A percentile compares a stretch with the other conserved stretches of the same genome.
These are phyloP conservation scores for Macrotrachela quadricornifera DNA, from an alignment of 1,140 invertebrate species.

Conservation along the genomic window DNA sequence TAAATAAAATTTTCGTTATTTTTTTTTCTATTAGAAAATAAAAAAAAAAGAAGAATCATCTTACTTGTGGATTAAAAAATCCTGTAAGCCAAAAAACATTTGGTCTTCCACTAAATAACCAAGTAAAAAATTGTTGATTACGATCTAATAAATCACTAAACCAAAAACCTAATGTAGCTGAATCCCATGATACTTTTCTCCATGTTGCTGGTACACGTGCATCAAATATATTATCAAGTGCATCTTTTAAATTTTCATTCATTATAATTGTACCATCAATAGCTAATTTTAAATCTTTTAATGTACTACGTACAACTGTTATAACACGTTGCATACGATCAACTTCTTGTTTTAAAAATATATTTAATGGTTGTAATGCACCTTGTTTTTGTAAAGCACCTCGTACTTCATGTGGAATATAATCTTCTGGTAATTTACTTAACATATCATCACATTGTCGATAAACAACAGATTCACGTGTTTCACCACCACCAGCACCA, in stretches of 20 bases:
- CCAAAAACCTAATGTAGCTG: conserved; percentile 85
- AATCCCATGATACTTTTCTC: conserved; percentile 90
- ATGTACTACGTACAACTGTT: conserved; percentile 47
- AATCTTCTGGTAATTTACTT: conserved; percentile 65
- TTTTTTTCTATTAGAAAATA: too few species aligned
- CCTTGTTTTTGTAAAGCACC: conserved; percentile 55
- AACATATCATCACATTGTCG: conserved; percentile 80
- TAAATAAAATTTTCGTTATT: too few species aligned
- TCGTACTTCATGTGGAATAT: conserved; percentile 61
- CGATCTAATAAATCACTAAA: conserved; percentile 77
- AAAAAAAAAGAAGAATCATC: not conserved
- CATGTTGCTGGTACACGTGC: conserved; percentile 70
- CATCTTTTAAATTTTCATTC: conserved; percentile 65
- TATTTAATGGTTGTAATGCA: conserved; percentile 69
- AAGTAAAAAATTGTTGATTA: conserved; percentile 37
- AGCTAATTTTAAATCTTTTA: conserved; percentile 72
- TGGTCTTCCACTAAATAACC: conserved; percentile 44
- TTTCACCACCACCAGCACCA: conserved; percentile 43
- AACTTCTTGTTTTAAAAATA: conserved; percentile 77
- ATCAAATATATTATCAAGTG: conserved; percentile 82
- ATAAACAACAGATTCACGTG: conserved; percentile 68
- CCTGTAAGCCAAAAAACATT: conserved; percentile 88
- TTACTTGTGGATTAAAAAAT: conserved; percentile 72
- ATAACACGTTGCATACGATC: conserved; percentile 76
- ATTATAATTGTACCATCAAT: conserved; percentile 92